Percentiles rank a stretch among this genome's conserved stretches.
Conservation (phyloP, 2,888 invertebrate species). For the Pelosia muscerda region DNA sequence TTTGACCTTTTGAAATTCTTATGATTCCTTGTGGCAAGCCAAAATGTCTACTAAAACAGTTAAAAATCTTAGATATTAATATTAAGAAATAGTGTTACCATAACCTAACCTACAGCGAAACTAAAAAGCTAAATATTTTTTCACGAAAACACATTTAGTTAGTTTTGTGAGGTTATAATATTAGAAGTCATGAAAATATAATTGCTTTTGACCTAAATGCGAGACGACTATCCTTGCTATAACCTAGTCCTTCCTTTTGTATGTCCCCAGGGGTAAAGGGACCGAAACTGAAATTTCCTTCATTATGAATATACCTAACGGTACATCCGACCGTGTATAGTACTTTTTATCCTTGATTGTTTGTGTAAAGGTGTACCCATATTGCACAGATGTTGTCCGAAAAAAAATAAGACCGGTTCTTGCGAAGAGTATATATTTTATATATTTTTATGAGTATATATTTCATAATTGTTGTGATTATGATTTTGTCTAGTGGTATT, state of each 20-base stretch:
- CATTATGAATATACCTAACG: slow-evolving; percentile 15
- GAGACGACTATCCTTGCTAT: slow-evolving; percentile 11
- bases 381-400: neutral
- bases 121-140: neutral
- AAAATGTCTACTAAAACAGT: neutral
- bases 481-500: neutral
- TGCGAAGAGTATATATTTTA: neutral
- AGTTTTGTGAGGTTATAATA: neutral
- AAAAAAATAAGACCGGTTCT: neutral
- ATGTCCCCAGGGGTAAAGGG: slow-evolving; percentile 16
- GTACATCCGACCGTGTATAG: neutral
- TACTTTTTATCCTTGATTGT: neutral
- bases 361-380: neutral
- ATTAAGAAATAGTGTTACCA: neutral
- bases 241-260: slow-evolving; percentile 12
- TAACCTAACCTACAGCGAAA: neutral
- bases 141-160: neutral
- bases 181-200: neutral
- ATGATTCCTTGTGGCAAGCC: neutral
- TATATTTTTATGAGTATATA: too few relatives aligned
- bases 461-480: neutral
- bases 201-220: neutral
- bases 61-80: neutral
- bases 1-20: neutral
- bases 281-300: slow-evolving; percentile 15